Base-by-base conservation (phyloP, 2,888 invertebrate species). In the Chrysopilus asiliformis region DNA sequence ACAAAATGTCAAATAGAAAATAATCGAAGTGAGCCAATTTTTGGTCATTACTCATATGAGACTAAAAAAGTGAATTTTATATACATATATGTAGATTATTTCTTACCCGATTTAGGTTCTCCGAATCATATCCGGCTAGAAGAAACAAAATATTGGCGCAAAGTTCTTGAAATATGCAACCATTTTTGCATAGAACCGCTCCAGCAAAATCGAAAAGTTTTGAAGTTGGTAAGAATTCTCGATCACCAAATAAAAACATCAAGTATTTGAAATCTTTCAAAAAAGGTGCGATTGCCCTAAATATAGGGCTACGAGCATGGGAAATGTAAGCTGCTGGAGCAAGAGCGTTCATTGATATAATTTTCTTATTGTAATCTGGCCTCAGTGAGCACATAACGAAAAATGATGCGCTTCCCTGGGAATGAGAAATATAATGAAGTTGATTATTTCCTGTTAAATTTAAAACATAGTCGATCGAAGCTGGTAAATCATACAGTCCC, bases 291-390 rank as follows among this genome's bases (percentile, higher is more conserved):
- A 72, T 44, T 1, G 52, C 28, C 6, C 47, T 48, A 3, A 72
- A 49, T 2, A 70, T 43, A 1, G 57, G 63, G 42, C 62, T 68
- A 1, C 52, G 57, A 41, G 71, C 66, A 41, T 75, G 59, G 3
- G 66, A 66, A 68, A 76, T 70, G 45, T 68, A 79, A 0, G 75
- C 74, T 1, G 82, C 72, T 0, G 82, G 81, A 1, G 78, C 79
- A 41, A 80, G 54, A 33, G 64, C 55, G 34, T 65, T 60, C 46
- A 65, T 60, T 0, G 63, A 56, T 36, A 53, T 55, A 10, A 72
- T 57, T 48, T 68, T 68, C 1, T 47, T 45, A 48, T 69, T 68
- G 42, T 68, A 67, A 16, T 66, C 63, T 0, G 67, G 64, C 2
- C 54, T 46, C 10, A 52, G 48, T 1, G 65, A 53, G 22, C 55